Evolutionary conservation across 2,888 invertebrate species (phyloP).

Genomic region (Dasypogon diadema): DNA sequence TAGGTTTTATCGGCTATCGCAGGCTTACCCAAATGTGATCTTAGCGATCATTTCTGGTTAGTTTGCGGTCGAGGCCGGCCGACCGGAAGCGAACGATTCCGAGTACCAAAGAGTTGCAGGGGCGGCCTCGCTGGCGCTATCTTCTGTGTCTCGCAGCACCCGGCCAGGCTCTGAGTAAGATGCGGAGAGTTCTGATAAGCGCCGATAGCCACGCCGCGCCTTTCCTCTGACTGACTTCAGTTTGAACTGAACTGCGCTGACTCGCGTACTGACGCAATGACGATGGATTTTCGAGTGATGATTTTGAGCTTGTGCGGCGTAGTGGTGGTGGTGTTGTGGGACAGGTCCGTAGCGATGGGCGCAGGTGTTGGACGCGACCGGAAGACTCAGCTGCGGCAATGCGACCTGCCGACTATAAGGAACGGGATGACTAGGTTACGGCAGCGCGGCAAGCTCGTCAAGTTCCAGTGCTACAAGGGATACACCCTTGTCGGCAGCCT

Average conservation of each 20-base stretch:
- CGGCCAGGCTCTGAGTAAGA: no score
- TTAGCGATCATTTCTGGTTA: no score
- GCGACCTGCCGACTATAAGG: neutral
- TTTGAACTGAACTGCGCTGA: neutral
- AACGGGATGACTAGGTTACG: conserved; percentile 50
- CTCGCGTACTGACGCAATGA: no score
- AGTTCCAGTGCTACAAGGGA: conserved; percentile 45
- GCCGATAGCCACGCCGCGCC: no score
- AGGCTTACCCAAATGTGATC: no score
- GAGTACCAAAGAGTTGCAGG: no score
- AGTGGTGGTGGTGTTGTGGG: neutral
- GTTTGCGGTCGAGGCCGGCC: no score
- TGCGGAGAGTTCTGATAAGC: no score
- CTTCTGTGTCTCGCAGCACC: no score
- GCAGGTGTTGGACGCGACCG: neutral
- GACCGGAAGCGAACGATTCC: no score
- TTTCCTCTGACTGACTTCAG: neutral
- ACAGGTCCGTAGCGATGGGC: neutral
- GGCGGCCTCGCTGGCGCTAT: no score
- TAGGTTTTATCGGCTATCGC: no score
- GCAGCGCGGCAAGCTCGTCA: conserved; percentile 51
- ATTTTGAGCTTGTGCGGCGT: neutral
- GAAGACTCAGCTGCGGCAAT: neutral
- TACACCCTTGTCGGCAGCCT: conserved; percentile 46
- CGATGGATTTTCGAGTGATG: neutral